phyloP scores from a whole-genome alignment of 2,888 invertebrate genomes.

The Xestia sexstrigata region DNA sequence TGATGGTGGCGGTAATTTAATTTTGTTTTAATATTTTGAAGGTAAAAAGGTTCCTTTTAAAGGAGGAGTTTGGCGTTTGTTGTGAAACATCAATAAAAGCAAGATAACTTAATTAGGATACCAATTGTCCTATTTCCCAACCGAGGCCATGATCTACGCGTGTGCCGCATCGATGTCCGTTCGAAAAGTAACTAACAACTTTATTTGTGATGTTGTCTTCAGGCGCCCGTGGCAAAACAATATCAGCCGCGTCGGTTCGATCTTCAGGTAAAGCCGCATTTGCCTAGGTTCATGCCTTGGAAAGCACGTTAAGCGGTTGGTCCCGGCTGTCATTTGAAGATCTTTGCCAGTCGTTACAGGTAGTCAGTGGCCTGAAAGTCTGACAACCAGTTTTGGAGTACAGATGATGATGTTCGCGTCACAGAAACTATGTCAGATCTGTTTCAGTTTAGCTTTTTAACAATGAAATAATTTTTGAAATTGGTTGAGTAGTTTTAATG shows the following conservation, averaged over 20 bases:
- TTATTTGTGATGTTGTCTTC: not conserved
- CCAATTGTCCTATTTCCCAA: not conserved
- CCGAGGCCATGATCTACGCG: not conserved
- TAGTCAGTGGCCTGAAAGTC: not conserved
- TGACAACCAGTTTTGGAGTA: not conserved
- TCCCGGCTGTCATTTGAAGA: not conserved
- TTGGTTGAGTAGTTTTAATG: not conserved
- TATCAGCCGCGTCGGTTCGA: not conserved
- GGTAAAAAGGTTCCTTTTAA: not conserved
- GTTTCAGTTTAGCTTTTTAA: too few species aligned
- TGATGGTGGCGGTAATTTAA: slow-evolving; percentile 34
- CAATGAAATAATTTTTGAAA: too few species aligned
- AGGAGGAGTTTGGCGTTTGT: not conserved
- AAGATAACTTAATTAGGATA: not conserved
- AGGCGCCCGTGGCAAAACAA: not conserved
- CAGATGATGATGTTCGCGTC: too few species aligned
- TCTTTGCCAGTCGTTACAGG: not conserved
- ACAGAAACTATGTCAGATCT: too few species aligned
- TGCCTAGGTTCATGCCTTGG: not conserved
- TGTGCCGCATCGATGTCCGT: not conserved
- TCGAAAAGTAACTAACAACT: not conserved
- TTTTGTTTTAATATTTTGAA: slow-evolving; percentile 18
- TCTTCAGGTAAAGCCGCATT: not conserved
- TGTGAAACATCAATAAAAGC: not conserved
- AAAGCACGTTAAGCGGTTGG: not conserved